A percentile compares a stretch with the other conserved stretches of the same genome.
Conservation (phyloP, 2,888 invertebrate genomes). For the Hyppa rectilinea region DNA sequence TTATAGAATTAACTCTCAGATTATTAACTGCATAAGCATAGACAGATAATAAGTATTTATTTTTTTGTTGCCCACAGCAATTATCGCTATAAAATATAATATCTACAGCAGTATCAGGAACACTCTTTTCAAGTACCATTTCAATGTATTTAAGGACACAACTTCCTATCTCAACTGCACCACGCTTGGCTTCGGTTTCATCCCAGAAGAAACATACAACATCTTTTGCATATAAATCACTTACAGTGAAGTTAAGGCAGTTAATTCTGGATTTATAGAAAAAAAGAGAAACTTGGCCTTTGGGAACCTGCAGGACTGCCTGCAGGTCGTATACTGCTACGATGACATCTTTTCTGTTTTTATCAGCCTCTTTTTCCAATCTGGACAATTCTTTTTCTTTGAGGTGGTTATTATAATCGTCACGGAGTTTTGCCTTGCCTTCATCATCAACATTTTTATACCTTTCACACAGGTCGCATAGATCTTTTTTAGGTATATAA, state of each 20-base stretch:
- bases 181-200: slow-evolving; percentile 19
- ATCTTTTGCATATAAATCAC: slow-evolving; percentile 40
- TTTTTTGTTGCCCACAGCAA: slow-evolving; percentile 61
- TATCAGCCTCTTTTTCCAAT: slow-evolving; percentile 1
- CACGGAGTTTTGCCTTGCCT: neutral
- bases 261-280: slow-evolving; percentile 55
- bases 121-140: neutral
- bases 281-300: slow-evolving; percentile 35
- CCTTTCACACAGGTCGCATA: neutral
- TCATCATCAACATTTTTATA: slow-evolving; percentile 7
- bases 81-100: slow-evolving; percentile 51
- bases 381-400: neutral
- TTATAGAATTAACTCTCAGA: slow-evolving; percentile 49
- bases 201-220: slow-evolving; percentile 27
- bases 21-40: slow-evolving; percentile 55
- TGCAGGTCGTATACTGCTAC: slow-evolving; percentile 27
- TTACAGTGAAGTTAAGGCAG: slow-evolving; percentile 52
- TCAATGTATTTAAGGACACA: slow-evolving; percentile 28
- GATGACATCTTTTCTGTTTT: slow-evolving; percentile 15
- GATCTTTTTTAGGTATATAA: slow-evolving; percentile 3
- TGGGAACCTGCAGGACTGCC: slow-evolving; percentile 28
- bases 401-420: slow-evolving; percentile 1
- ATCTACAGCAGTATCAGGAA: slow-evolving; percentile 25
- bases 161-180: slow-evolving; percentile 32
- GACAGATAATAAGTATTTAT: slow-evolving; percentile 50